A percentile compares a stretch with the other conserved stretches of the same genome.
These are phyloP conservation scores for Sturmia bella DNA, from an alignment of 2,888 invertebrate species.

Conservation along the genomic window DNA sequence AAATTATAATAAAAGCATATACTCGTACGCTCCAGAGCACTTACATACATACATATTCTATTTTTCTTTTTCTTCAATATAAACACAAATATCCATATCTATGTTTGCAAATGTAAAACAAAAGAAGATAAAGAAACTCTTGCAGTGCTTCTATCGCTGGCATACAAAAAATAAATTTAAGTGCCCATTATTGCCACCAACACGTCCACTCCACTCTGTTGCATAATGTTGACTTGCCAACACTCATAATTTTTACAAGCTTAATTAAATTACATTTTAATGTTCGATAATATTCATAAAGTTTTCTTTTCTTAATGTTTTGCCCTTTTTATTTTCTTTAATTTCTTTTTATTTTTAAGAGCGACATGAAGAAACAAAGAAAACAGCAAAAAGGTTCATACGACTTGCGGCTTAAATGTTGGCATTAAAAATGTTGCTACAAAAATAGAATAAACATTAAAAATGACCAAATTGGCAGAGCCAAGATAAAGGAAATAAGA, in stretches of 20 bases:
- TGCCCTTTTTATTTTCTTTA: background rate
- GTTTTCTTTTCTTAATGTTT: background rate
- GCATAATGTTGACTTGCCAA: conserved; percentile 34
- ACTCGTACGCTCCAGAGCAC: background rate
- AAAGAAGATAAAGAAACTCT: background rate
- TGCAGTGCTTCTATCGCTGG: conserved; percentile 13
- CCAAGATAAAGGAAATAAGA: conserved; percentile 2
- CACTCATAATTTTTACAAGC: conserved; percentile 63
- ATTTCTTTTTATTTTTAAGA: conserved; percentile 31
- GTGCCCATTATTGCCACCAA: conserved; percentile 4
- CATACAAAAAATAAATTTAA: conserved; percentile 25
- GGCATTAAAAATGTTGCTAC: conserved; percentile 64
- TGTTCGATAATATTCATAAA: conserved; percentile 70
- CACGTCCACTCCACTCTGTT: background rate
- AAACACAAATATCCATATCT: background rate
- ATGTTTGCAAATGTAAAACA: background rate
- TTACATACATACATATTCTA: no score
- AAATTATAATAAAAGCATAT: conserved; percentile 12
- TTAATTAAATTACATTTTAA: conserved; percentile 69
- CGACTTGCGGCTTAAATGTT: conserved; percentile 63
- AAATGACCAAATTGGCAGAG: conserved; percentile 50
- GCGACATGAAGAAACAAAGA: conserved; percentile 27
- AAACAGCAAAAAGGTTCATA: conserved; percentile 22
- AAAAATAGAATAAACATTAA: conserved; percentile 61
- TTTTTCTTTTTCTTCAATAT: background rate